phyloP scores from a whole-genome alignment of 2,888 invertebrate genomes.

The Agrochola circellaris region DNA sequence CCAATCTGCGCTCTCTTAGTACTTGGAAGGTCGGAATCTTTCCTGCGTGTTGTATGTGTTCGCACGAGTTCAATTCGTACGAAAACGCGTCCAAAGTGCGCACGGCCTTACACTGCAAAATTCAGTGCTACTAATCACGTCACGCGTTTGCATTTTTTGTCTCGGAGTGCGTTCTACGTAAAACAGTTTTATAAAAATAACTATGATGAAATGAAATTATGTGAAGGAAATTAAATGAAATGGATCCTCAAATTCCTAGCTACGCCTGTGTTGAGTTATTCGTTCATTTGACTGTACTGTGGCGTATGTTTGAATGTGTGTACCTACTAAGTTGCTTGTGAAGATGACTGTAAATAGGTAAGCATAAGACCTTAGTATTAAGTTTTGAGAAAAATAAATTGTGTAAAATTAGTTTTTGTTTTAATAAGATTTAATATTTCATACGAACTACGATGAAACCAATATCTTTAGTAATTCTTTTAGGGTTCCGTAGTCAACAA shows the following conservation, averaged over 20 bases:
- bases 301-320: constrained; percentile 5
- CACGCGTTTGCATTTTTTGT: background rate
- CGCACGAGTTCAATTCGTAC: too few relatives aligned
- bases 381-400: constrained; percentile 49
- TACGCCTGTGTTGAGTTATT: background rate
- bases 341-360: constrained; percentile 52
- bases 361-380: constrained; percentile 32
- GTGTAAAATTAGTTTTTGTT: constrained; percentile 20
- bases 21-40: too few relatives aligned
- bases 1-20: too few relatives aligned
- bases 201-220: background rate
- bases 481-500: too few relatives aligned
- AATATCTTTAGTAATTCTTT: background rate
- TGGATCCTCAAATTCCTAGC: background rate
- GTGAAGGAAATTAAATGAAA: background rate
- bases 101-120: too few relatives aligned
- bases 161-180: background rate
- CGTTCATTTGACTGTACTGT: constrained; percentile 16
- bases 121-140: too few relatives aligned
- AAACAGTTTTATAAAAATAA: background rate
- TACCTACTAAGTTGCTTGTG: background rate
- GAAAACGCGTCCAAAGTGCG: too few relatives aligned
- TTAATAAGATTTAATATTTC: background rate
- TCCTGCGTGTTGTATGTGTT: too few relatives aligned
- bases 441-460: background rate